These are phyloP conservation scores for Rhodophaea formosa DNA, from an alignment of 2,888 invertebrate genomes.

Conservation along the genomic window DNA sequence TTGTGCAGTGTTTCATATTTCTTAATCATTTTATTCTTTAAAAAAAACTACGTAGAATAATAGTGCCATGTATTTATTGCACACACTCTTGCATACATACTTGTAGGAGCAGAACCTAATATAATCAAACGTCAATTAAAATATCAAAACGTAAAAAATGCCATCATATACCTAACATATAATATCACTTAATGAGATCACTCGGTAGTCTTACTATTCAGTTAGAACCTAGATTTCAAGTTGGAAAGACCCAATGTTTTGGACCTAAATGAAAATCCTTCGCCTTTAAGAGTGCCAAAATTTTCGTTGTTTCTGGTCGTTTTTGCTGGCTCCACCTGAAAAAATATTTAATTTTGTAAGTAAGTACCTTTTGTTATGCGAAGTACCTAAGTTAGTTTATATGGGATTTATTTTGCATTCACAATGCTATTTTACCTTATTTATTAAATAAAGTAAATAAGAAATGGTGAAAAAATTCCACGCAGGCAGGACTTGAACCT, in stretches of 20 bases:
- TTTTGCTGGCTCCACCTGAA: slow-evolving; percentile 70
- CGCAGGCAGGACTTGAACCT: too few species aligned
- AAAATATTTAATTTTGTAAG: slow-evolving; percentile 20
- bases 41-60: slow-evolving; percentile 19
- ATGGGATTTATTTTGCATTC: too few species aligned
- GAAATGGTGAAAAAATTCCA: too few species aligned
- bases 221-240: slow-evolving; percentile 65
- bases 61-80: slow-evolving; percentile 51
- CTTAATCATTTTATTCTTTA: slow-evolving; percentile 24
- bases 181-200: slow-evolving; percentile 12
- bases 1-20: slow-evolving; percentile 20
- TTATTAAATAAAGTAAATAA: too few species aligned
- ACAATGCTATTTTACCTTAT: too few species aligned
- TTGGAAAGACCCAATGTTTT: slow-evolving; percentile 55
- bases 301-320: slow-evolving; percentile 47
- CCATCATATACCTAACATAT: slow-evolving; percentile 20
- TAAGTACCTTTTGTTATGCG: too few species aligned
- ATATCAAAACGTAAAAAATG: slow-evolving; percentile 45
- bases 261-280: slow-evolving; percentile 59
- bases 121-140: slow-evolving; percentile 21
- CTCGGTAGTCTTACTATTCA: not conserved
- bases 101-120: slow-evolving; percentile 52
- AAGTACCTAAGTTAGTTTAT: too few species aligned
- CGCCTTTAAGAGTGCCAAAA: slow-evolving; percentile 33
- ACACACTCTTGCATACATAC: slow-evolving; percentile 56